phyloP scores from a whole-genome alignment of 2,888 invertebrate genomes.

The Drosophila emarginata region DNA sequence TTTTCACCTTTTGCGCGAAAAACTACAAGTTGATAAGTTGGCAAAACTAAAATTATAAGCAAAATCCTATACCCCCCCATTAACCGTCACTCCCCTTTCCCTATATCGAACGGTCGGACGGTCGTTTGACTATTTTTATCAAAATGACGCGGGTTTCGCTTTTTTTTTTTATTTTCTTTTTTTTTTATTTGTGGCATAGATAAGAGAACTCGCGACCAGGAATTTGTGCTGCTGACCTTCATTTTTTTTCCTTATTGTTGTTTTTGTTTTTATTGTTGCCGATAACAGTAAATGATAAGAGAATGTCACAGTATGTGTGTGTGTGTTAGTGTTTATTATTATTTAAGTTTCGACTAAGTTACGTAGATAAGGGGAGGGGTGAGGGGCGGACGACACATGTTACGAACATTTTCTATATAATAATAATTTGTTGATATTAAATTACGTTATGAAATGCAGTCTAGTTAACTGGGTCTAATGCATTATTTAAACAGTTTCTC shows the following conservation, averaged over 20 bases:
- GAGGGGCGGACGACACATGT: not conserved
- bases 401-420: not conserved
- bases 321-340: constrained; percentile 34
- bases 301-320: constrained; percentile 10
- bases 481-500: not conserved
- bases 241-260: constrained; percentile 47
- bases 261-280: not conserved
- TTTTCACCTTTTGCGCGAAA: constrained; percentile 78
- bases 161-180: too few relatives aligned
- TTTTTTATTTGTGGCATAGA: constrained; percentile 49
- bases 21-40: constrained; percentile 56
- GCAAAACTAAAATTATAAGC: constrained; percentile 20
- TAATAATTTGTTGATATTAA: not conserved
- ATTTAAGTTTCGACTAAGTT: constrained; percentile 39
- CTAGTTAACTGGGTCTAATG: not conserved
- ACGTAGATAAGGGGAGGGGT: constrained; percentile 3
- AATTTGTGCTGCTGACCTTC: constrained; percentile 80
- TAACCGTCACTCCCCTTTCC: not conserved
- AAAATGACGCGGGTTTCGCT: constrained; percentile 46
- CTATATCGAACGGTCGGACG: too few relatives aligned
- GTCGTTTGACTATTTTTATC: constrained; percentile 49
- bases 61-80: not conserved
- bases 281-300: constrained; percentile 9
- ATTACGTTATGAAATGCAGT: not conserved
- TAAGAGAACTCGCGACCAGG: constrained; percentile 47